These are phyloP conservation scores for Spodoptera litura DNA, from an alignment of 1,140 invertebrate species.

Conservation along the genomic window DNA sequence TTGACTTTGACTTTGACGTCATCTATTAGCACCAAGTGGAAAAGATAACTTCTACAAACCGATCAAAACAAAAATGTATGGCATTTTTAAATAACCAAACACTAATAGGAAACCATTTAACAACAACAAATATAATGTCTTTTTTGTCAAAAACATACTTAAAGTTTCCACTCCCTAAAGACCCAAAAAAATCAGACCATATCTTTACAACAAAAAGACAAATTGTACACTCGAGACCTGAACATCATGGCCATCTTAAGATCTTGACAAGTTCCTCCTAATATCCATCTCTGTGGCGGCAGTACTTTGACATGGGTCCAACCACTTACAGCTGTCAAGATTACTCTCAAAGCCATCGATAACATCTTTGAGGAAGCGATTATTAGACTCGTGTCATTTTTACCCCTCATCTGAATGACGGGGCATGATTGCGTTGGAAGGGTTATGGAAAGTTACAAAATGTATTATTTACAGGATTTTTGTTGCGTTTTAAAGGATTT, in stretches of 20 bases:
- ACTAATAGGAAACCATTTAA: no score
- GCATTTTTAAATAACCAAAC: no score
- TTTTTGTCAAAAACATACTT: no score
- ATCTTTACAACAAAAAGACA: slow-evolving; percentile 9
- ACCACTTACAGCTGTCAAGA: slow-evolving; percentile 27
- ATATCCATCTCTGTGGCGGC: slow-evolving; percentile 2
- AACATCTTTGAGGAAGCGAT: slow-evolving; percentile 3
- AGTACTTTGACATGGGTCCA: slow-evolving; percentile 17
- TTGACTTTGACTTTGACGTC: no score
- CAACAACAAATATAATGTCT: no score
- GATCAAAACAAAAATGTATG: no score
- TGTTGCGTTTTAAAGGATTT: neutral
- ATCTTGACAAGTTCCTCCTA: slow-evolving; percentile 15
- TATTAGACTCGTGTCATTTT: slow-evolving; percentile 13
- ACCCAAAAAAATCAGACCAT: no score
- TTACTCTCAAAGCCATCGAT: neutral
- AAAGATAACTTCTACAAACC: no score
- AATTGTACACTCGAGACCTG: neutral
- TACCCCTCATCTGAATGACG: slow-evolving; percentile 1
- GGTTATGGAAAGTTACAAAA: neutral
- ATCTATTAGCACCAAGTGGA: no score
- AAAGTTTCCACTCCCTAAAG: no score
- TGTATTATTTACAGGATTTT: neutral
- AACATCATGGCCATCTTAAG: neutral
- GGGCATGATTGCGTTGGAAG: neutral